A percentile compares a stretch with the other conserved stretches of the same genome.
Evolutionary conservation across 2,888 invertebrate species (phyloP).

Genomic region (Ligdia adustata): DNA sequence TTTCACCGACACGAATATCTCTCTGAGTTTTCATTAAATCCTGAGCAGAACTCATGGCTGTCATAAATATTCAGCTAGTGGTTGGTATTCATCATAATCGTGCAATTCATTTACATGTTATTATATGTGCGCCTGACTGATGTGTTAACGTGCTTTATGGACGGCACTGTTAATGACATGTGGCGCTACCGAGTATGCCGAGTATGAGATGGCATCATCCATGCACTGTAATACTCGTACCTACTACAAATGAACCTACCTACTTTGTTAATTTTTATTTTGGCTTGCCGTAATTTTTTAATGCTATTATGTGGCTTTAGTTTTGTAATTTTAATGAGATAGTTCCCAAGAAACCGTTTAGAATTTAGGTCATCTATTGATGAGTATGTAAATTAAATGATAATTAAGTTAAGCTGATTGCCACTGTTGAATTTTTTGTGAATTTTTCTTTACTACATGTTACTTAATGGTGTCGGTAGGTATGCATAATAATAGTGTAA

Average conservation of each 20-base stretch:
- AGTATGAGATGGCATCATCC: no score
- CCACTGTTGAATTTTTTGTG: no score
- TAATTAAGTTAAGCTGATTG: no score
- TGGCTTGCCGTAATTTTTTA: no score
- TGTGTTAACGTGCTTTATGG: conserved; percentile 47
- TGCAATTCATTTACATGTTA: conserved; percentile 75
- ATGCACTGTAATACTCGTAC: no score
- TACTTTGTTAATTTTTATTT: no score
- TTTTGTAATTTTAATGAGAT: background rate
- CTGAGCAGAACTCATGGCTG: conserved; percentile 52
- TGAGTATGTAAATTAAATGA: no score
- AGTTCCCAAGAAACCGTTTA: background rate
- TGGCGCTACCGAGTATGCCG: conserved; percentile 16
- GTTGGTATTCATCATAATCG: conserved; percentile 69
- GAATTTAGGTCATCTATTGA: background rate
- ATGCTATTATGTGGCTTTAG: no score
- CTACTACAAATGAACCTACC: no score
- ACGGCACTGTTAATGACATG: conserved; percentile 24
- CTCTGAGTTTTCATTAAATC: conserved; percentile 47
- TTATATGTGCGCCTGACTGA: conserved; percentile 56
- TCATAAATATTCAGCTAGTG: conserved; percentile 69
- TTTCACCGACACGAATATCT: conserved; percentile 32
- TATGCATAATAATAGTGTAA: no score
- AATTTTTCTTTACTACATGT: no score
- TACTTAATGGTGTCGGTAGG: no score